Percentiles rank a stretch among this genome's conserved stretches.
Evolutionary conservation across 2,888 invertebrate species (phyloP).

Genomic region (Cetonia aurata): DNA sequence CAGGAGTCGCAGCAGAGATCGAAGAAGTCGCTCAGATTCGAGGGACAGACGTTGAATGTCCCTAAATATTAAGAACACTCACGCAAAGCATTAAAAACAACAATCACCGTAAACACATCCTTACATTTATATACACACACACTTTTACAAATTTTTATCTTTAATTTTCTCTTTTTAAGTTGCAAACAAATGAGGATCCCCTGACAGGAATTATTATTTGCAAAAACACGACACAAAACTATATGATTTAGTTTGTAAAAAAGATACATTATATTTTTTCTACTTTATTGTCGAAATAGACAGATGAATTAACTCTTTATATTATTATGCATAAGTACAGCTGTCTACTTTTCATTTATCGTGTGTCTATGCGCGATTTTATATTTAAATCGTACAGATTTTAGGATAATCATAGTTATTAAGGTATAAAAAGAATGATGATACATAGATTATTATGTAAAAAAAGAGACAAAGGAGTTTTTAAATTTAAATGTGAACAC

Average conservation of each 20-base stretch:
- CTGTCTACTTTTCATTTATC: not conserved
- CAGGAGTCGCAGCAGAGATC: slow-evolving; percentile 70
- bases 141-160: too few species aligned
- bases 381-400: too few species aligned
- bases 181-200: too few species aligned
- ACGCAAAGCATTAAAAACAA: not conserved
- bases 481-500: too few species aligned
- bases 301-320: not conserved
- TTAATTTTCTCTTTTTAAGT: not conserved
- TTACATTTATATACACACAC: too few species aligned
- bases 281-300: slow-evolving; percentile 15
- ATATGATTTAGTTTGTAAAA: slow-evolving; percentile 11
- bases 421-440: too few species aligned
- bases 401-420: too few species aligned
- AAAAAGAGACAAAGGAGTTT: too few species aligned
- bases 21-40: slow-evolving; percentile 72
- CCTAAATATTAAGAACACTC: not conserved
- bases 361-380: not conserved
- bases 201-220: too few species aligned
- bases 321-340: not conserved
- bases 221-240: too few species aligned
- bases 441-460: too few species aligned
- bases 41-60: slow-evolving; percentile 69
- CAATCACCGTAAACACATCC: not conserved
- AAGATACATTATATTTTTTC: slow-evolving; percentile 16